Evolutionary conservation across 2,888 invertebrate species (phyloP), one percentile per base, ranked within the genome.

Genomic region (Ommatoiulus sabulosus): DNA sequence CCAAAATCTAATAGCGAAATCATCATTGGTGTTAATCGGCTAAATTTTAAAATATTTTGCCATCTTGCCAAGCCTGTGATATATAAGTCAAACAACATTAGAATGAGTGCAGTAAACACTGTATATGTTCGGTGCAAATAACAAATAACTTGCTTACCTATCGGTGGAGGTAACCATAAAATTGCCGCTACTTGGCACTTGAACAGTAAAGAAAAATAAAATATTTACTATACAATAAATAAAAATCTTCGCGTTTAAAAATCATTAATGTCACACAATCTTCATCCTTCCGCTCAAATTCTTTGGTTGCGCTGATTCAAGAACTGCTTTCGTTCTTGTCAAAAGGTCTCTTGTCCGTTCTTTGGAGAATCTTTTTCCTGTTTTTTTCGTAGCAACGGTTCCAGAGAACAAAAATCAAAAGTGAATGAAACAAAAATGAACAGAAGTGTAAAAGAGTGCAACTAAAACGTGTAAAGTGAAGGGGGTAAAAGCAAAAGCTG

Each of bases 171-270:
- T 48, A 48, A 12, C 48, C 12, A 12, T 48, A 48, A 7, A 48
- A 48, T 48, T 12, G 48, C 48, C 12, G 48, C 48, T 48, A 15
- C 57, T 57, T 57, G 57, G 57, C 57, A 46, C 46, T 46, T 12
- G 12, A 12, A 17, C 0, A 0, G 57, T 57, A 57, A 57, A 57
- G 57, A 57, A 57, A 57, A 57, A 57, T 57, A 57, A 57, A 57
- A 57, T 57, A 57, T 57, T 17, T 57, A 17, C 57, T 57, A 57
- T 57, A 57, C 57, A 57, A 57, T 57, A 57, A 57, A 57, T 57
- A 57, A 57, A 57, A 57, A 17, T 57, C 17, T 57, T 4, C 15
- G 0, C 17, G 57, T 1, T 57, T 15, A 17, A 15, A 57, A 57
- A 57, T 15, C 57, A 17, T 48, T 17, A 57, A 57, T 57, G 57